phyloP scores from a whole-genome alignment of 2,797 vertebrate species.

The Xiphorhynchus erythropygius region DNA sequence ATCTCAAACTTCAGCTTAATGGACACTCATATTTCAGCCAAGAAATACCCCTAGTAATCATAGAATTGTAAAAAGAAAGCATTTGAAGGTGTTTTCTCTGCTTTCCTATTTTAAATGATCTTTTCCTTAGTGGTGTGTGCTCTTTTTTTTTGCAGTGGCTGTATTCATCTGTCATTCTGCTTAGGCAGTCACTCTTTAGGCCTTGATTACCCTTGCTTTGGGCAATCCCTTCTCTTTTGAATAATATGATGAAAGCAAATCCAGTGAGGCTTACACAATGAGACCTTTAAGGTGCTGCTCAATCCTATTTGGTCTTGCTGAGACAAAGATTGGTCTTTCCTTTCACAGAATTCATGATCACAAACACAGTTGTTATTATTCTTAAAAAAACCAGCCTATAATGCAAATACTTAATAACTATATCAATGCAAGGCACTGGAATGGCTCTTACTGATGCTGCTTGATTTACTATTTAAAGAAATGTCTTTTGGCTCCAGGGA shows the following conservation, averaged over 20 bases:
- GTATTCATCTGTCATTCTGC: conserved; percentile 44
- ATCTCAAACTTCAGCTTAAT: not conserved
- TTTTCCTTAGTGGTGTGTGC: not conserved
- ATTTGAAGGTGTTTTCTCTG: not conserved
- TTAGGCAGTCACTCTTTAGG: conserved; percentile 46
- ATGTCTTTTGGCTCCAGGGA: not conserved
- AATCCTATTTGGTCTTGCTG: conserved; percentile 30
- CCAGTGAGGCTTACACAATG: conserved; percentile 50
- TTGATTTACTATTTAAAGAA: not conserved
- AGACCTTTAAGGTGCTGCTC: conserved; percentile 42
- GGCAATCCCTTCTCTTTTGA: conserved; percentile 48
- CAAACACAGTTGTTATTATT: not conserved
- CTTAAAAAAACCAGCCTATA: not conserved
- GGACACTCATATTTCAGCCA: not conserved
- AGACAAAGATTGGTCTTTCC: conserved; percentile 4
- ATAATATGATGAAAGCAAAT: conserved; percentile 28
- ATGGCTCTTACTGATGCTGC: not conserved
- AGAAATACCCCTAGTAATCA: not conserved
- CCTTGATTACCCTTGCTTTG: conserved; percentile 61
- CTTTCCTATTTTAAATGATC: not conserved
- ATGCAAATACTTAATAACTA: not conserved
- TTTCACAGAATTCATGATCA: not conserved
- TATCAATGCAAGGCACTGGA: not conserved
- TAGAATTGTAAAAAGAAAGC: not conserved
- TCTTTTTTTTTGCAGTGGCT: not conserved